Conservation (phyloP, 2,113 vertebrate species). For the Prietella phreatophila region DNA sequence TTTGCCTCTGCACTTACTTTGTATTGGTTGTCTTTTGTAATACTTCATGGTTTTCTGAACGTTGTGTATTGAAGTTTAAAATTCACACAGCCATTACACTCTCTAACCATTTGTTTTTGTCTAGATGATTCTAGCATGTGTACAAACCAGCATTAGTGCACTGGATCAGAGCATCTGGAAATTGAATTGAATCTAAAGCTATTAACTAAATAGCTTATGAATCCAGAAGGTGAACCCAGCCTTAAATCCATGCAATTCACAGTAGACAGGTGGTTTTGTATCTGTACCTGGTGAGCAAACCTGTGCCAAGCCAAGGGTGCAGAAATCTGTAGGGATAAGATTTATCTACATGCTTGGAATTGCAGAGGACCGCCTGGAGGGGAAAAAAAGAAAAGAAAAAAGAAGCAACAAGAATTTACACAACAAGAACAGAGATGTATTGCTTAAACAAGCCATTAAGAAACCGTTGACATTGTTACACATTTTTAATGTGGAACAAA, state of each 20-base stretch:
- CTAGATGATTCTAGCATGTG: not conserved
- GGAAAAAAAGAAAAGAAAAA: not conserved
- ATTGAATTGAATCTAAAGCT: not conserved
- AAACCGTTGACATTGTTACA: not conserved
- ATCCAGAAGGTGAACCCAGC: not conserved
- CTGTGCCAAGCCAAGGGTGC: conserved; percentile 82
- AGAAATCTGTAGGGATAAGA: conserved; percentile 76
- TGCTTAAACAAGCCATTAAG: not conserved
- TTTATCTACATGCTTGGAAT: conserved; percentile 80
- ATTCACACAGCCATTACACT: not conserved
- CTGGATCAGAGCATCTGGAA: not conserved
- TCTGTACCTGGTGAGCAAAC: conserved; percentile 80
- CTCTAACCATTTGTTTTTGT: not conserved
- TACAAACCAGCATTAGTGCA: not conserved
- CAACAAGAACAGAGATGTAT: not conserved
- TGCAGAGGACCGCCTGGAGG: conserved; percentile 73
- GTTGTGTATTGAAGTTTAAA: not conserved
- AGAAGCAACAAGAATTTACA: not conserved
- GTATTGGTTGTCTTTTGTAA: not conserved
- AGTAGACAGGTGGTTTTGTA: not conserved
- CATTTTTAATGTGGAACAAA: not conserved
- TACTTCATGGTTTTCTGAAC: not conserved
- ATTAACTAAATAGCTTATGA: not conserved
- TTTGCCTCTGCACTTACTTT: not conserved
- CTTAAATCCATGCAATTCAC: not conserved